Percentiles rank a stretch among this genome's conserved stretches.
These are phyloP conservation scores for Charina bottae DNA, from an alignment of 2,113 vertebrate genomes.

Conservation along the genomic window DNA sequence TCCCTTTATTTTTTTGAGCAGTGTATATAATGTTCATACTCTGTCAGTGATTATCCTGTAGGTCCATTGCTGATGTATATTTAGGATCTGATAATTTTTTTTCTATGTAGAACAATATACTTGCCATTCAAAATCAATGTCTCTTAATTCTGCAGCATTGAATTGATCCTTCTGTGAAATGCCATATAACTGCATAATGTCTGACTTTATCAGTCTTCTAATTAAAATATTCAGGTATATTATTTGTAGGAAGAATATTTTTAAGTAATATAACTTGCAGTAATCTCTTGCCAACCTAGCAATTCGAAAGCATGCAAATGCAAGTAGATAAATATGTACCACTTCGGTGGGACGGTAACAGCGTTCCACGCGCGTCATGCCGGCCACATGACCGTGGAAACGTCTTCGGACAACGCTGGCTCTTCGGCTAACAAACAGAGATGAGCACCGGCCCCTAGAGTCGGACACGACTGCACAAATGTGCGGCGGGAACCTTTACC, in stretches of 20 bases:
- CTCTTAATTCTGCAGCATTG: not conserved
- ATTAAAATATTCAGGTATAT: not conserved
- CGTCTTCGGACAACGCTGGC: too few relatives aligned
- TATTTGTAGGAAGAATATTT: not conserved
- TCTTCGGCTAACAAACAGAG: too few relatives aligned
- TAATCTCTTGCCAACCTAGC: too few relatives aligned
- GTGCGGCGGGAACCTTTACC: too few relatives aligned
- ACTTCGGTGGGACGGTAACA: too few relatives aligned
- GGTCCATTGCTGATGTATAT: not conserved
- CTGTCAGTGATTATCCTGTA: not conserved
- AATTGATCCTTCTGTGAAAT: not conserved
- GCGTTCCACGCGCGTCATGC: too few relatives aligned
- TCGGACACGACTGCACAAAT: too few relatives aligned
- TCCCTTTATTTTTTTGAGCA: too few relatives aligned
- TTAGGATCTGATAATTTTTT: not conserved
- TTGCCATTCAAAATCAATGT: not conserved
- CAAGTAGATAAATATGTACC: too few relatives aligned
- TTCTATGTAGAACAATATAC: not conserved
- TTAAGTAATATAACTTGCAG: conserved; percentile 35
- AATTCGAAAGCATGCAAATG: too few relatives aligned
- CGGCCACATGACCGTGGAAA: too few relatives aligned
- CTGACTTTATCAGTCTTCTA: not conserved
- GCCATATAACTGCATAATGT: not conserved
- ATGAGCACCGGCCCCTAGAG: too few relatives aligned
- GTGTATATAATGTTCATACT: not conserved